These are phyloP conservation scores for Potamarius usumacintae DNA, from an alignment of 2,113 vertebrate species.

Conservation along the genomic window DNA sequence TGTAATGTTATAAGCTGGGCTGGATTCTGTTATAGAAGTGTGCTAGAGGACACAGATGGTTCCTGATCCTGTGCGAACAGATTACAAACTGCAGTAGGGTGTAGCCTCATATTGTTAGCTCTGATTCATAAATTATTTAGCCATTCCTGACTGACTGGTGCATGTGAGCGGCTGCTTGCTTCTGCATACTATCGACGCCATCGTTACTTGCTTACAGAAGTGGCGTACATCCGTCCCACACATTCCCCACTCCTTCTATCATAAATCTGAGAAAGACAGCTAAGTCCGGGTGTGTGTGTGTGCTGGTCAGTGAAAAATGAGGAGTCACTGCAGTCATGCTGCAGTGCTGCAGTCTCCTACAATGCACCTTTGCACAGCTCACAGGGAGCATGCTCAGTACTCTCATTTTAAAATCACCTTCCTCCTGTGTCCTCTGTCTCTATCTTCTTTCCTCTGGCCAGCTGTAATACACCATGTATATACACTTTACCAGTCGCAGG, in stretches of 20 bases:
- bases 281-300: neutral
- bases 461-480: neutral
- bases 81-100: slow-evolving; percentile 28
- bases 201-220: neutral
- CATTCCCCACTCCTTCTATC: neutral
- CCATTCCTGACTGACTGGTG: slow-evolving; percentile 21
- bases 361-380: slow-evolving; percentile 39
- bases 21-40: neutral
- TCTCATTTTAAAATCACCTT: slow-evolving; percentile 27
- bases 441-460: slow-evolving; percentile 24
- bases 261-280: slow-evolving; percentile 1
- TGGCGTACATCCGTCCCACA: neutral
- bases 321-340: slow-evolving; percentile 46
- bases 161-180: neutral
- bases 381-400: slow-evolving; percentile 32
- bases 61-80: slow-evolving; percentile 37
- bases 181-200: neutral
- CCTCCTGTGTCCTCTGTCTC: slow-evolving; percentile 34
- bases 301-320: slow-evolving; percentile 17
- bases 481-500: neutral
- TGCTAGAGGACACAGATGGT: slow-evolving; percentile 33
- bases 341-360: slow-evolving; percentile 53
- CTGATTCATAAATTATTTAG: slow-evolving; percentile 47
- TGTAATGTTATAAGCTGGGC: neutral
- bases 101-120: slow-evolving; percentile 10